phyloP scores from a whole-genome alignment of 2,888 invertebrate species.

The Dendrolimus houi region DNA sequence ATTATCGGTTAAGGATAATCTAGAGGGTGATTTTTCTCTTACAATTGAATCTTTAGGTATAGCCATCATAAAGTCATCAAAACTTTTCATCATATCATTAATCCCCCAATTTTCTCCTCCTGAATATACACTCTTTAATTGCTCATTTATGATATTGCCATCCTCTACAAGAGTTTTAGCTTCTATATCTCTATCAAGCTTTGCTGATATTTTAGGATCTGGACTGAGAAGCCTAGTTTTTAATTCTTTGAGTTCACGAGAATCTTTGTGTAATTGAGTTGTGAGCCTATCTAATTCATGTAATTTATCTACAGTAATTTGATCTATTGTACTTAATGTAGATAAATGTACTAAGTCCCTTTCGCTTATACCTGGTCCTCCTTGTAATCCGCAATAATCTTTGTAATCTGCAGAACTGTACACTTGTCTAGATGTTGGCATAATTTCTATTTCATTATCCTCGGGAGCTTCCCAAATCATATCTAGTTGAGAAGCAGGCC shows the following conservation, averaged over 20 bases:
- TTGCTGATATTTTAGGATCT: constrained; percentile 64
- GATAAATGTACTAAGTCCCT: constrained; percentile 86
- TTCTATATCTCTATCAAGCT: constrained; percentile 74
- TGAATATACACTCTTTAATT: constrained; percentile 80
- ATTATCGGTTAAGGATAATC: constrained; percentile 79
- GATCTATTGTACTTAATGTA: constrained; percentile 84
- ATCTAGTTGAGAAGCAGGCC: constrained; percentile 84
- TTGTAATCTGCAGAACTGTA: constrained; percentile 87
- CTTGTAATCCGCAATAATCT: constrained; percentile 81
- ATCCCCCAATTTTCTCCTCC: constrained; percentile 83
- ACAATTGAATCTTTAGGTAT: constrained; percentile 64
- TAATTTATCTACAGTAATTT: constrained; percentile 86
- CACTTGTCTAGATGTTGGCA: constrained; percentile 77
- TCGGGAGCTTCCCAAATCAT: constrained; percentile 93
- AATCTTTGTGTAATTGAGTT: constrained; percentile 86
- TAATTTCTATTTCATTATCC: constrained; percentile 78
- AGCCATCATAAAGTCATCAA: constrained; percentile 76
- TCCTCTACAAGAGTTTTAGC: constrained; percentile 78
- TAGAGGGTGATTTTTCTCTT: constrained; percentile 77
- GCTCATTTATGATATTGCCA: constrained; percentile 81
- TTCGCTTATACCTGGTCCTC: constrained; percentile 85
- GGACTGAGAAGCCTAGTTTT: constrained; percentile 83
- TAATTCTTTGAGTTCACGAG: constrained; percentile 85
- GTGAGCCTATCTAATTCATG: constrained; percentile 87
- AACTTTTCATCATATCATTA: constrained; percentile 78